Percentiles rank a stretch among this genome's conserved stretches.
These are phyloP conservation scores for Tenthredo scrophulariae DNA, from an alignment of 2,888 invertebrate species.

Conservation along the genomic window DNA sequence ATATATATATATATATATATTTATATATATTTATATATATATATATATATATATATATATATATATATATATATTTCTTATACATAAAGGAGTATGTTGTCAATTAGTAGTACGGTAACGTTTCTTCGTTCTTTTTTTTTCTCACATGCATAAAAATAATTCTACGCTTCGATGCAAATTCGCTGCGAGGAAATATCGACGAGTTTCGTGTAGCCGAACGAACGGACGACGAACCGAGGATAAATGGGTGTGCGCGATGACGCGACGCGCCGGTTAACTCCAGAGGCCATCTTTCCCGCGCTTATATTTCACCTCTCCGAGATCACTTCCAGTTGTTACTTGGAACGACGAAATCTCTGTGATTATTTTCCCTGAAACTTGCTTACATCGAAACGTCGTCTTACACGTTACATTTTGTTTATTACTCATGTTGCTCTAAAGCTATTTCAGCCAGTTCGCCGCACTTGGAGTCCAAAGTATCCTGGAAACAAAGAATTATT, in stretches of 20 bases:
- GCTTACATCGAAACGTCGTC: constrained; percentile 20
- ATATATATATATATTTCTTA: background rate
- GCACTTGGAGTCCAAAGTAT: constrained; percentile 89
- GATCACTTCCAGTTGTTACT: background rate
- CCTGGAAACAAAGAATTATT: constrained; percentile 79
- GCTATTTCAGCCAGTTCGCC: constrained; percentile 84
- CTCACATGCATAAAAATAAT: background rate
- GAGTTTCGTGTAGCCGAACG: background rate
- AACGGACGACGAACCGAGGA: constrained; percentile 27
- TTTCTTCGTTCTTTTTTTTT: background rate
- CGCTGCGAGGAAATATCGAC: constrained; percentile 27
- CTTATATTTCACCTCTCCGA: background rate
- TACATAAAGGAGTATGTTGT: constrained; percentile 23
- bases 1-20: background rate
- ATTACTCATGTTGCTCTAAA: background rate
- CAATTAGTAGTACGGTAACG: constrained; percentile 1
- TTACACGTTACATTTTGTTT: background rate
- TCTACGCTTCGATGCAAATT: constrained; percentile 38
- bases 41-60: background rate
- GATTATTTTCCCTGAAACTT: constrained; percentile 18
- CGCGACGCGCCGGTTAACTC: constrained; percentile 18
- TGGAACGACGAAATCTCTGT: background rate
- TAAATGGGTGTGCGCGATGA: constrained; percentile 31
- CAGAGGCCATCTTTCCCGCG: constrained; percentile 30
- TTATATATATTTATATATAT: background rate